These are phyloP conservation scores for Oreocharis arfaki DNA, from an alignment of 2,113 vertebrate genomes.

Conservation along the genomic window DNA sequence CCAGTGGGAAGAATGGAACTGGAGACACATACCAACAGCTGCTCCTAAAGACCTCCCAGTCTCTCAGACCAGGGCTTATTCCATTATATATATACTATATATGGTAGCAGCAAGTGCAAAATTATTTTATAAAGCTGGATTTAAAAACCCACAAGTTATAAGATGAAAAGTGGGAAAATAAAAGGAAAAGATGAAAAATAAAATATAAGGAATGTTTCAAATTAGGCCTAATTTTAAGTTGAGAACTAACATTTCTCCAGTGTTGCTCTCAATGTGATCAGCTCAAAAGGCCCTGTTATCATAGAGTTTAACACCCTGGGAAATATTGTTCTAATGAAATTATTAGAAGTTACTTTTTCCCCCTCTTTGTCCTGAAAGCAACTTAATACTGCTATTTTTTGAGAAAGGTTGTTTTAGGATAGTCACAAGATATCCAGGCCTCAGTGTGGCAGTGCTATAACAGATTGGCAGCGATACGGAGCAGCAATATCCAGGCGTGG, in stretches of 20 bases:
- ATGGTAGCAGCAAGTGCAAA: not conserved
- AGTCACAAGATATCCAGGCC: not conserved
- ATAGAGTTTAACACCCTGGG: not conserved
- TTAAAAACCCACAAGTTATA: not conserved
- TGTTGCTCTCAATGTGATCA: not conserved
- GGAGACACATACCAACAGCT: not conserved
- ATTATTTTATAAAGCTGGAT: not conserved
- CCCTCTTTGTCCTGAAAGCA: not conserved
- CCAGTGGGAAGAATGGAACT: not conserved
- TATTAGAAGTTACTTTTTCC: fast-evolving
- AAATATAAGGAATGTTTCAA: not conserved
- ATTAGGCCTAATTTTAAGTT: not conserved
- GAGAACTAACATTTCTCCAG: not conserved
- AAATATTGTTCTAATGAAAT: not conserved
- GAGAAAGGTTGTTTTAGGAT: not conserved
- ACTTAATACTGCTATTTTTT: not conserved
- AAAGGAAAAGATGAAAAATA: not conserved
- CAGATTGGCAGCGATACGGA: not conserved
- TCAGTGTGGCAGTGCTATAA: not conserved
- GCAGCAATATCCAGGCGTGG: not conserved
- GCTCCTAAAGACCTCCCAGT: not conserved
- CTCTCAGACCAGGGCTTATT: not conserved
- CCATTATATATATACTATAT: not conserved
- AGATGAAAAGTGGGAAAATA: not conserved
- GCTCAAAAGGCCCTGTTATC: not conserved